These are phyloP conservation scores for Lophochroa leadbeateri DNA, from an alignment of 2,113 vertebrate species.

Conservation along the genomic window DNA sequence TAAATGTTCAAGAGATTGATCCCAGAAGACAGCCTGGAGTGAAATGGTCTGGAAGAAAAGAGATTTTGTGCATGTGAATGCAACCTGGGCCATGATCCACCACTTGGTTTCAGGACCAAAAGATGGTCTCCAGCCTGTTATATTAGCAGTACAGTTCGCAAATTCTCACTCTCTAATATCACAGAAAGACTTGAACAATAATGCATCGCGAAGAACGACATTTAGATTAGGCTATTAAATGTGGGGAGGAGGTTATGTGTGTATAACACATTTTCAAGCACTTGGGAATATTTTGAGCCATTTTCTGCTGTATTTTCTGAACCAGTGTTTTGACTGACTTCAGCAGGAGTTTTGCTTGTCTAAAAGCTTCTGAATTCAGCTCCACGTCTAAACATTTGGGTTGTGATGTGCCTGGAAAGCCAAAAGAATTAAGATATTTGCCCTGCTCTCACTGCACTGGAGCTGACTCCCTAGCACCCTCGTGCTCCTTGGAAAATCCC, in stretches of 20 bases:
- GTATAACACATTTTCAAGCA: neutral
- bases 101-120: neutral
- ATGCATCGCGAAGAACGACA: neutral
- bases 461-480: slow-evolving; percentile 26
- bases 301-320: neutral
- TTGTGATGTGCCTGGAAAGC: neutral
- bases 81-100: fast-evolving
- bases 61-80: neutral
- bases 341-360: neutral
- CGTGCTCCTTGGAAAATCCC: slow-evolving; percentile 34
- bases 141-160: neutral
- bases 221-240: slow-evolving; percentile 30
- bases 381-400: neutral
- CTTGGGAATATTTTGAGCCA: neutral
- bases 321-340: neutral
- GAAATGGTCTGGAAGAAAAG: neutral
- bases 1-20: neutral
- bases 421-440: slow-evolving; percentile 44
- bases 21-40: neutral
- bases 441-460: neutral
- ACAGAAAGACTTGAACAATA: neutral
- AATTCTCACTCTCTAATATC: neutral
- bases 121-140: neutral
- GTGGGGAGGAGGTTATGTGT: slow-evolving; percentile 22
- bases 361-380: neutral